Conservation (phyloP, 2,797 vertebrate genomes). For the Philypnodon macrostomus region DNA sequence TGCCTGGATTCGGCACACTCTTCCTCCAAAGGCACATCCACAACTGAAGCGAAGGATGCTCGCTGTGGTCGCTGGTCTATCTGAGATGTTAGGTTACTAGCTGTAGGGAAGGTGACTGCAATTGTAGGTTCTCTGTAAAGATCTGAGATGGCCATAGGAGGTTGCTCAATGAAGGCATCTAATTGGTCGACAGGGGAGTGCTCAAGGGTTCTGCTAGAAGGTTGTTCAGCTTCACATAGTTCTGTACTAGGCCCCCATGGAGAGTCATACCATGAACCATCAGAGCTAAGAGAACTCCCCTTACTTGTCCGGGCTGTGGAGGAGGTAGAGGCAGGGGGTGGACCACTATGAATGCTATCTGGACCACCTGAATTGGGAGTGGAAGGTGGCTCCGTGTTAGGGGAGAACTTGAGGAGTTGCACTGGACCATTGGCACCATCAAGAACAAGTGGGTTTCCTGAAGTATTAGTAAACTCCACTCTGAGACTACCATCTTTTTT, state of each 20-base stretch:
- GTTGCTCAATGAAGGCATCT: slow-evolving; percentile 78
- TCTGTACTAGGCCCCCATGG: slow-evolving; percentile 86
- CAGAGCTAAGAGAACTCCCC: slow-evolving; percentile 90
- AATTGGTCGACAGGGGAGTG: slow-evolving; percentile 74
- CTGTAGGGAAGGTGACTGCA: slow-evolving; percentile 72
- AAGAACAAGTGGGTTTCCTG: slow-evolving; percentile 62
- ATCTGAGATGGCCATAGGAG: slow-evolving; percentile 81
- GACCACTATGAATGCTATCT: slow-evolving; percentile 61
- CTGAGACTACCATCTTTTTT: slow-evolving; percentile 88
- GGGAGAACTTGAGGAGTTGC: slow-evolving; percentile 91
- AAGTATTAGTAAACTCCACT: slow-evolving; percentile 89
- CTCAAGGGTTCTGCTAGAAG: slow-evolving; percentile 61
- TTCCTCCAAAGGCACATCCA: slow-evolving; percentile 81
- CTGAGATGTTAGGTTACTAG: slow-evolving; percentile 73
- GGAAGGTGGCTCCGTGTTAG: slow-evolving; percentile 76
- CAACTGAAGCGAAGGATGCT: slow-evolving; percentile 84
- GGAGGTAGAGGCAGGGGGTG: slow-evolving; percentile 73
- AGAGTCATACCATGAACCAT: slow-evolving; percentile 94
- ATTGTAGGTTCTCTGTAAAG: slow-evolving; percentile 80
- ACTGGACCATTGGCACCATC: slow-evolving; percentile 83
- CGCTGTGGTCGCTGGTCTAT: slow-evolving; percentile 72
- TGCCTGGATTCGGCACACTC: slow-evolving; percentile 72
- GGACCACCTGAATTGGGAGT: slow-evolving; percentile 73
- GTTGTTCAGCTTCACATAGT: slow-evolving; percentile 79
- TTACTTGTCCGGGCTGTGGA: slow-evolving; percentile 87